Percentiles rank a stretch among this genome's conserved stretches.
Conservation (phyloP, 37 sponge, comb jelly and placozoan genomes). For the Haliclona indistincta region DNA sequence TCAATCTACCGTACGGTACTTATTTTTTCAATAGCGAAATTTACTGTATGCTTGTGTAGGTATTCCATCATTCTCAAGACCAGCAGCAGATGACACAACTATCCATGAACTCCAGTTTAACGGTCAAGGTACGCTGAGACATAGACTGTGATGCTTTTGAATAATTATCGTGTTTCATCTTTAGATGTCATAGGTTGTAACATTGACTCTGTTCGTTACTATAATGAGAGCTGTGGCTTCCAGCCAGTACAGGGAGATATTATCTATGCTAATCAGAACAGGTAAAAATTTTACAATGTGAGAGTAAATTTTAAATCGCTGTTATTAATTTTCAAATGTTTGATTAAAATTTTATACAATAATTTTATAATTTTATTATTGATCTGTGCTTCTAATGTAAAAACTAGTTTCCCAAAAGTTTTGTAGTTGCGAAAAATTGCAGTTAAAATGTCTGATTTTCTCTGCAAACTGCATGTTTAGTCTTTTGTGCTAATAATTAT, state of each 20-base stretch:
- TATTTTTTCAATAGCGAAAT: not conserved
- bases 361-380: too few relatives aligned
- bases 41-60: not conserved
- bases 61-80: slow-evolving; percentile 9
- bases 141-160: not conserved
- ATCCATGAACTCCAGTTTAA: slow-evolving; percentile 2
- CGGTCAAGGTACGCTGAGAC: slow-evolving; percentile 3
- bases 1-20: too few relatives aligned
- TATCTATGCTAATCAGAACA: slow-evolving; percentile 9
- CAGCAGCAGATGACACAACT: not conserved
- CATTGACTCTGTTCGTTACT: not conserved
- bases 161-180: not conserved
- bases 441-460: too few relatives aligned
- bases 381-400: too few relatives aligned
- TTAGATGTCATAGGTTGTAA: slow-evolving; percentile 22
- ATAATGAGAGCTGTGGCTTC: not conserved
- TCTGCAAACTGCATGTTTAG: too few relatives aligned
- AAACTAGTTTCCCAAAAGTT: too few relatives aligned
- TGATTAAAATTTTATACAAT: too few relatives aligned
- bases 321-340: too few relatives aligned
- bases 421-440: too few relatives aligned
- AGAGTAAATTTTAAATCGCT: not conserved
- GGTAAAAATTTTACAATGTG: not conserved
- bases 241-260: not conserved
- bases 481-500: too few relatives aligned